Conservation (phyloP, 35 echinoderm and acorn worm species). For the Anneissia japonica region DNA sequence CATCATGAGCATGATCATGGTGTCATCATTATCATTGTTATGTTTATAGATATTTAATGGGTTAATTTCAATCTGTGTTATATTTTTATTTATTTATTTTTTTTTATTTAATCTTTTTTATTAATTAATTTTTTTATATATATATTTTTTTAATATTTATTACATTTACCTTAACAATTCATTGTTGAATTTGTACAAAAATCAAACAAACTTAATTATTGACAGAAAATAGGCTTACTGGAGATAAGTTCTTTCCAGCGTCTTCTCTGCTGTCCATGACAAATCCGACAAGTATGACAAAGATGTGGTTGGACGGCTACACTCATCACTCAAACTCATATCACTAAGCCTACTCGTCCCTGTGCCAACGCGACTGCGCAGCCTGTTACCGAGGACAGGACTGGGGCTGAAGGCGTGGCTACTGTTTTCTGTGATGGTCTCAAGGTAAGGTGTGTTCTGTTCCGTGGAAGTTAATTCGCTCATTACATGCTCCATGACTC, state of each 20-base stretch:
- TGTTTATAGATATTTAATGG: too few species aligned
- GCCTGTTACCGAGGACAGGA: not conserved
- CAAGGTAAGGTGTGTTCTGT: not conserved
- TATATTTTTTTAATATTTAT: too few species aligned
- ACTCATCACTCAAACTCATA: not conserved
- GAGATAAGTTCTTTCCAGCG: slow-evolving; percentile 64
- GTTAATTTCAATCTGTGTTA: too few species aligned
- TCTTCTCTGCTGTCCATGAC: slow-evolving; percentile 76
- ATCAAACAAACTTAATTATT: not conserved
- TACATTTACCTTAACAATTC: too few species aligned
- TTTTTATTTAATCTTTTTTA: too few species aligned
- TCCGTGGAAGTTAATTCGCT: slow-evolving; percentile 47
- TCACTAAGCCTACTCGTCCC: slow-evolving; percentile 15
- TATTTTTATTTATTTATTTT: too few species aligned
- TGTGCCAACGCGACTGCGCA: slow-evolving; percentile 8
- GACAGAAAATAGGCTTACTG: slow-evolving; percentile 36
- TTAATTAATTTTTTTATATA: too few species aligned
- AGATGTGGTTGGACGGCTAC: slow-evolving; percentile 48
- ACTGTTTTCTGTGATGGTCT: not conserved
- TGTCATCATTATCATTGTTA: too few species aligned
- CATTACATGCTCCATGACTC: slow-evolving; percentile 58
- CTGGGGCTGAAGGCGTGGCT: not conserved
- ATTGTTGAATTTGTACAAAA: too few species aligned
- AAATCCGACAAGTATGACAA: slow-evolving; percentile 81
- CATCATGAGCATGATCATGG: too few species aligned